These are phyloP conservation scores for Achroia grisella DNA, from an alignment of 1,140 invertebrate genomes.

Conservation along the genomic window DNA sequence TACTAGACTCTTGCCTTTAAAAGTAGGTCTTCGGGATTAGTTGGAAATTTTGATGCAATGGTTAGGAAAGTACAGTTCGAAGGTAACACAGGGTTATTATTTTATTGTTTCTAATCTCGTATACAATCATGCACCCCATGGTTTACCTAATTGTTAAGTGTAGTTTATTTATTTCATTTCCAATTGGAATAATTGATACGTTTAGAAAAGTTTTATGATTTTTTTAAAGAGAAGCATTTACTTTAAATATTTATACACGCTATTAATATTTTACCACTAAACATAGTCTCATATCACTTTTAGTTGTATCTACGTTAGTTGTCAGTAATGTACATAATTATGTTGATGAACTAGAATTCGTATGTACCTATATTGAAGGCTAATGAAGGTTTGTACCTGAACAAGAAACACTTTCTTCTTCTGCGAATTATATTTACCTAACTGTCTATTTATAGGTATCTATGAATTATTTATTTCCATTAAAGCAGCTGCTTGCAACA, in stretches of 20 bases:
- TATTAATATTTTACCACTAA: conserved; percentile 43
- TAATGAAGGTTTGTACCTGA: conserved; percentile 48
- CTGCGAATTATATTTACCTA: background rate
- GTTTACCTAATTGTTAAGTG: conserved; percentile 3
- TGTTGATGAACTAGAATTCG: conserved; percentile 28
- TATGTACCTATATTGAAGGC: conserved; percentile 20
- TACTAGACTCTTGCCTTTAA: background rate
- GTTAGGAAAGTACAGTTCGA: background rate
- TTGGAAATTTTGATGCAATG: background rate
- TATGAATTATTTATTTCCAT: too few relatives aligned
- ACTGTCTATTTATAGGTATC: too few relatives aligned
- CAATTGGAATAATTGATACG: conserved; percentile 15
- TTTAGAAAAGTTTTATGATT: background rate
- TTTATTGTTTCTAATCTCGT: conserved; percentile 18
- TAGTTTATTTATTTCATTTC: conserved; percentile 24
- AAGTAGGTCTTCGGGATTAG: background rate
- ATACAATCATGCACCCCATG: conserved; percentile 2
- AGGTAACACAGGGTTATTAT: conserved; percentile 33
- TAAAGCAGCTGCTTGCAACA: too few relatives aligned
- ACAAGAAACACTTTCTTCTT: conserved; percentile 17
- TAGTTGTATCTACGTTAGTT: conserved; percentile 48
- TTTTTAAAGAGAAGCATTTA: conserved; percentile 30
- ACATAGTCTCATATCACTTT: conserved; percentile 58
- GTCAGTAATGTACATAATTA: conserved; percentile 44
- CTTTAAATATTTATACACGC: conserved; percentile 40